Conservation (phyloP, 2,113 vertebrate genomes). For the Pteruthius melanotis region DNA sequence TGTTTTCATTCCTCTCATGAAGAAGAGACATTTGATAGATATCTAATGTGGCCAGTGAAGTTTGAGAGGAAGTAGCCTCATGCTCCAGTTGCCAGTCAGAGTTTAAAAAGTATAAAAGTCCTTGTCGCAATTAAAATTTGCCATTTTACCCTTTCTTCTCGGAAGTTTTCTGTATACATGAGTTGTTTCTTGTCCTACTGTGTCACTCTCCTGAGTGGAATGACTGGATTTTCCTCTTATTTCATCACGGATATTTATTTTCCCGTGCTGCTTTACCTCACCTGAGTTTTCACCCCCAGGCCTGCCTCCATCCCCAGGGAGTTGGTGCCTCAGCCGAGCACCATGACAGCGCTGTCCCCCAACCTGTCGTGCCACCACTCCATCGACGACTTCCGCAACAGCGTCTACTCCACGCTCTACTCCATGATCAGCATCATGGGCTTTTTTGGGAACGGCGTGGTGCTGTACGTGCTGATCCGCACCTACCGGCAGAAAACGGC, state of each 20-base stretch:
- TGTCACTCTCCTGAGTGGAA: no score
- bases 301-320: neutral
- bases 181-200: no score
- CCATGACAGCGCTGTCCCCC: neutral
- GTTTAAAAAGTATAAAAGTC: no score
- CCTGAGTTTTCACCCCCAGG: neutral
- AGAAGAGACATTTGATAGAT: no score
- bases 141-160: no score
- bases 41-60: no score
- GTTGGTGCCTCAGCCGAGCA: neutral
- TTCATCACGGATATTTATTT: neutral
- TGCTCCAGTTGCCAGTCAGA: no score
- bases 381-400: conserved; percentile 91
- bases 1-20: no score
- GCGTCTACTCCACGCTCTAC: conserved; percentile 88
- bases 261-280: neutral
- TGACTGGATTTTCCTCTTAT: neutral
- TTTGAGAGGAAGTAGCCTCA: no score
- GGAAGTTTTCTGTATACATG: no score
- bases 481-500: conserved; percentile 80
- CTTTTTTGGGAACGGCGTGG: conserved; percentile 86
- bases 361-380: conserved; percentile 49
- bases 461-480: conserved; percentile 82
- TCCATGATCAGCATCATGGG: conserved; percentile 87
- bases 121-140: no score